Base-by-base conservation (phyloP, 2,888 invertebrate species). In the Imbricaverruca yamaguchii region DNA sequence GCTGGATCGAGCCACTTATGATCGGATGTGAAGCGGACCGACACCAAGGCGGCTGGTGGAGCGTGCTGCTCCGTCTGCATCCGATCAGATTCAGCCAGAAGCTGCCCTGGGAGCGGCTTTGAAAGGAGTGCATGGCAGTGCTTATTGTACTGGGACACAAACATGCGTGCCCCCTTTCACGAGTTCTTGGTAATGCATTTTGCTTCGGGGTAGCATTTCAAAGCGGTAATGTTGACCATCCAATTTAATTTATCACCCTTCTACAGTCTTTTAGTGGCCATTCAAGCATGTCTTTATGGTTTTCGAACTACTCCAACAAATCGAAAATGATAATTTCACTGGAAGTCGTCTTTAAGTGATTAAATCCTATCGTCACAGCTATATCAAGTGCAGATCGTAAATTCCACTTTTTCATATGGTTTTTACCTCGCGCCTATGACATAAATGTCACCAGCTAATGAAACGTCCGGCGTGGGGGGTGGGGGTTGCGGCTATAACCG, bases 351-450 rank as follows among this genome's bases (percentile, higher is more conserved):
- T 39, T 18, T 10, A 21, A 53, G 53, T 12, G 74, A 74, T 74
- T 74, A 55, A 55, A 74, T 53, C 74, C 53, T 10, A 55, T 55
- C 74, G 74, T 21, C 23, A 74, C 74, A 74, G 74, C 55, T 74
- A 55, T 55, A 53, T 74, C 55, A 55, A 18, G 53, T 18, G 10
- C 55, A 21, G 18, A 9, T 74, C 74, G 74, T 74, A 74, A 74
- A 74, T 74, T 18, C 10, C 55, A 3, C 53, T 74, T 69, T 74
- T 74, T 74, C 74, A 74, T 74, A 74, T 55, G 74, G 74, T 74
- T 74, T 74, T 74, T 74, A 21, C 74, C 21, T 18, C 11, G 23
- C 55, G 74, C 9, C 74, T 53, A 74, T 74, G 74, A 55, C 74
- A 55, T 74, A 74, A 74, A 74, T 21, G 74, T 74, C 74, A 74